Percentiles rank a stretch among this genome's conserved stretches.
Evolutionary conservation across 2,888 invertebrate genomes (phyloP).

Genomic region (Formica aserva): DNA sequence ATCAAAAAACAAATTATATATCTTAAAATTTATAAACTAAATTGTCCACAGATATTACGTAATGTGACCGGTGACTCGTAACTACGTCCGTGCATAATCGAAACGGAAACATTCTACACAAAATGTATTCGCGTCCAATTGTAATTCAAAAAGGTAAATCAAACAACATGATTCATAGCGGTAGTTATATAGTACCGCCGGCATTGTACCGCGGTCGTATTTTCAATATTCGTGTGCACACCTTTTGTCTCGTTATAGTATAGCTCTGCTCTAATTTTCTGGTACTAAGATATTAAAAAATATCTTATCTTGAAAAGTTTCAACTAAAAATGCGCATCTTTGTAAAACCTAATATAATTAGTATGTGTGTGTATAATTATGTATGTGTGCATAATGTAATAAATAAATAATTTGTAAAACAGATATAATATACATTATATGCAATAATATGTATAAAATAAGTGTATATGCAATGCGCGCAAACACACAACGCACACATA

Average conservation of each 20-base stretch:
- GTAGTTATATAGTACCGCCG: background rate
- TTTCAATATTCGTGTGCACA: background rate
- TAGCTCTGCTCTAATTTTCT: background rate
- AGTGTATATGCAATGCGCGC: too few relatives aligned
- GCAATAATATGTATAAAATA: too few relatives aligned
- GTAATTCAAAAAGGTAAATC: background rate
- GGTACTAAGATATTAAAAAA: background rate
- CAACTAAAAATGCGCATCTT: background rate
- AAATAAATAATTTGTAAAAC: too few relatives aligned
- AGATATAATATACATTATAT: too few relatives aligned
- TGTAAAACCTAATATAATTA: background rate
- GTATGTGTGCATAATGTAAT: too few relatives aligned
- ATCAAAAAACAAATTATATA: background rate
- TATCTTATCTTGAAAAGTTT: background rate
- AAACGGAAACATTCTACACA: background rate
- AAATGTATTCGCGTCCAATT: background rate
- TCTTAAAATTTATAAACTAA: background rate
- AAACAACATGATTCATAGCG: background rate
- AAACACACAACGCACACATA: too few relatives aligned
- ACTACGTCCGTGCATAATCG: conserved; percentile 2
- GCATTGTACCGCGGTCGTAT: background rate
- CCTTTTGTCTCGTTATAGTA: background rate
- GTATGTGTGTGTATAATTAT: background rate
- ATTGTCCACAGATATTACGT: conserved; percentile 6
- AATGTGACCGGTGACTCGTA: background rate